A percentile compares a stretch with the other conserved stretches of the same genome.
phyloP scores from a whole-genome alignment of 2,797 vertebrate species.

The Meriones psammophilus region DNA sequence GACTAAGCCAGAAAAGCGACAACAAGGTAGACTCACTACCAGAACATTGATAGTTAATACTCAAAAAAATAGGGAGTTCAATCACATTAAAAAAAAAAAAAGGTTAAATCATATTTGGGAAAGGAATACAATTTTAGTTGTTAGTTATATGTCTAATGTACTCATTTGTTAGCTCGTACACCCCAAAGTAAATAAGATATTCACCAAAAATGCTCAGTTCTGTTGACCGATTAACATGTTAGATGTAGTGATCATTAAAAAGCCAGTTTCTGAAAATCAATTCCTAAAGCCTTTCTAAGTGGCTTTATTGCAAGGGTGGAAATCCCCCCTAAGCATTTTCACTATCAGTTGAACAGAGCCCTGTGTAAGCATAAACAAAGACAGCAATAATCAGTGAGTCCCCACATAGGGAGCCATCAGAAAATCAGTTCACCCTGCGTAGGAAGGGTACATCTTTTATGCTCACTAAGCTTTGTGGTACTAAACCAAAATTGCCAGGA shows the following conservation, averaged over 20 bases:
- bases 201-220: constrained; percentile 56
- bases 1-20: constrained; percentile 57
- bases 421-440: background rate
- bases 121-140: constrained; percentile 42
- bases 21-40: constrained; percentile 21
- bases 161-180: constrained; percentile 62
- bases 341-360: background rate
- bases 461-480: background rate
- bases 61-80: constrained; percentile 27
- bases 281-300: background rate
- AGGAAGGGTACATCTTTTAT: background rate
- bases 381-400: background rate
- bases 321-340: constrained; percentile 39
- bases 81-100: background rate
- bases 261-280: constrained; percentile 2
- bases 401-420: background rate
- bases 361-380: background rate
- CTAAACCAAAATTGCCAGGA: background rate
- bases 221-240: constrained; percentile 23
- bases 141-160: constrained; percentile 24
- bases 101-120: background rate
- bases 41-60: constrained; percentile 58
- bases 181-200: constrained; percentile 61
- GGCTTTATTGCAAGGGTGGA: constrained; percentile 44
- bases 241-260: constrained; percentile 55